A percentile compares a stretch with the other conserved stretches of the same genome.
These are phyloP conservation scores for Thereva unica DNA, from an alignment of 2,888 invertebrate species.

Conservation along the genomic window DNA sequence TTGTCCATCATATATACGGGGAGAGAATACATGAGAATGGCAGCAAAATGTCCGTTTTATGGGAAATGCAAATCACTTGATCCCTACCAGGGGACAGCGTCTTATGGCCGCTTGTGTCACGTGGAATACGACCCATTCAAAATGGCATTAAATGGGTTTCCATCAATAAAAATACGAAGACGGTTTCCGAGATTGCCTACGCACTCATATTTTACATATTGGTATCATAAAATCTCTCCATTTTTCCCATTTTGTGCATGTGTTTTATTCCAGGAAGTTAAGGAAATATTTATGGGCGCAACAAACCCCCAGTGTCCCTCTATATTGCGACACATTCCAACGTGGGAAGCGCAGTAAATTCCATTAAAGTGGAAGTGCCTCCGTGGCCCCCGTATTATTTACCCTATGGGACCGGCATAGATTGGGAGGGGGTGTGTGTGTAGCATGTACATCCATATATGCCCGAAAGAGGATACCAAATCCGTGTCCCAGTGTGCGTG, in stretches of 20 bases:
- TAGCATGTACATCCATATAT: not conserved
- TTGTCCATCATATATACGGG: too few relatives aligned
- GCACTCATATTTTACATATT: slow-evolving; percentile 41
- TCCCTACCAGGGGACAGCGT: not conserved
- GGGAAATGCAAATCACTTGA: slow-evolving; percentile 23
- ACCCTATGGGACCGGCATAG: too few relatives aligned
- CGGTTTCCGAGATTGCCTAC: slow-evolving; percentile 34
- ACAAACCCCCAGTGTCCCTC: not conserved
- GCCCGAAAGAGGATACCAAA: too few relatives aligned
- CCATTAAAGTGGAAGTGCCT: not conserved
- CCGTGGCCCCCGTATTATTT: too few relatives aligned
- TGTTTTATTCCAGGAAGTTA: slow-evolving; percentile 23
- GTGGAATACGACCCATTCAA: slow-evolving; percentile 15
- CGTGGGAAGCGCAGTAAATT: not conserved
- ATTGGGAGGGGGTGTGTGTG: too few relatives aligned
- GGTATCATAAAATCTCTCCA: slow-evolving; percentile 36
- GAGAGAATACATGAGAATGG: too few relatives aligned
- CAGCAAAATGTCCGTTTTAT: slow-evolving; percentile 7
- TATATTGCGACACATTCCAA: not conserved
- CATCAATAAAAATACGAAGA: slow-evolving; percentile 29
- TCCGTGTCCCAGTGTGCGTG: slow-evolving; percentile 11
- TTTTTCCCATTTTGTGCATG: slow-evolving; percentile 30
- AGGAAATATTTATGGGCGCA: slow-evolving; percentile 29
- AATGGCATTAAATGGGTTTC: slow-evolving; percentile 27
- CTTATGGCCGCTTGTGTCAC: not conserved